Percentiles rank a stretch among this genome's conserved stretches.
Conservation (phyloP, 2,797 vertebrate genomes). For the Chloroceryle inda region DNA sequence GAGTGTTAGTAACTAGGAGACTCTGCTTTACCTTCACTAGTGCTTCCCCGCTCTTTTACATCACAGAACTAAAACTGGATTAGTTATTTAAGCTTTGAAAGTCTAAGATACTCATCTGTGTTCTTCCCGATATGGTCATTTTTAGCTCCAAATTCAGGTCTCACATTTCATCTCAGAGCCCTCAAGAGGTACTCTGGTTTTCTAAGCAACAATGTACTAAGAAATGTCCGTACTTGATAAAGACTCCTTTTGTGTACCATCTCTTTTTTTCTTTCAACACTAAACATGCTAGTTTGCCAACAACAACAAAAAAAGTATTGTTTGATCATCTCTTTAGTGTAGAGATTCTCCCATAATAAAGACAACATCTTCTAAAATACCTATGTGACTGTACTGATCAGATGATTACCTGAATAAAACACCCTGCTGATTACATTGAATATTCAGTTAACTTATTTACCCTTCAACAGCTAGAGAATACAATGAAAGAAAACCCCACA, state of each 20-base stretch:
- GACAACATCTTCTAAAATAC: background rate
- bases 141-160: background rate
- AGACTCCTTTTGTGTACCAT: background rate
- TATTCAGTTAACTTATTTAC: conserved; percentile 57
- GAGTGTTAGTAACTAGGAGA: background rate
- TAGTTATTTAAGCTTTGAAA: conserved; percentile 4
- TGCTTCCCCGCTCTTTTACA: background rate
- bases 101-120: background rate
- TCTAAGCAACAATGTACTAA: background rate
- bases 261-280: background rate
- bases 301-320: background rate
- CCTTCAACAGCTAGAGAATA: conserved; percentile 39
- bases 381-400: background rate
- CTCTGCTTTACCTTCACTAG: background rate
- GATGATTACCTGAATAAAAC: conserved; percentile 29
- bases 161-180: background rate
- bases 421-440: conserved; percentile 49
- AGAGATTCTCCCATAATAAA: background rate
- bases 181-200: background rate
- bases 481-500: background rate
- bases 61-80: background rate
- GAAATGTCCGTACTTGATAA: background rate
- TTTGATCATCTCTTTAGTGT: background rate
- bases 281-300: background rate
- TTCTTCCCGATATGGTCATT: background rate